Evolutionary conservation across 2,113 vertebrate species (phyloP), one percentile per base, ranked within the genome.

Genomic region (Caloenas nicobarica): DNA sequence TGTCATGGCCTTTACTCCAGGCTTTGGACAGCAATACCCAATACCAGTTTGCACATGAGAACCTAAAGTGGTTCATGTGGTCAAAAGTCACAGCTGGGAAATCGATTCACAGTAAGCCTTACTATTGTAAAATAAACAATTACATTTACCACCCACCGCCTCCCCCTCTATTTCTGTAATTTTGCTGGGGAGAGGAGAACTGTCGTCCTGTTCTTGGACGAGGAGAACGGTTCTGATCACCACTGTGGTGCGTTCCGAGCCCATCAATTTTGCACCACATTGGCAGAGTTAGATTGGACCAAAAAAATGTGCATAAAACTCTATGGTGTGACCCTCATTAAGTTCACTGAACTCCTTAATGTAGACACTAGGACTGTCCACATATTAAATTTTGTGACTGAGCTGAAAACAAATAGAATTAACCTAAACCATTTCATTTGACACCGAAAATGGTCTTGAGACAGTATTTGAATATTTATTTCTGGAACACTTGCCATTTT

Each of bases 211-310:
- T 50, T 77, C 13, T 0, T 6, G 13, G 68, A 81, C 18, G 16
- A 34, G 10, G 38, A 86, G 64, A 40, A 5, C 2, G 2, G 58
- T 74, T 74, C 51, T 74, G 13, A 25, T 58, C n/a, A 54, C n/a
- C 0, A 0, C 24, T 19, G 11, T 12, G 29, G 14, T 54, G 31
- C 40, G 7, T 12, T 62, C 21, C 0, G 2, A 62, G 33, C 1
- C 0, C 28, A 22, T 70, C 33, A 19, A 4, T 29, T 72, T 61
- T 50, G 54, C n/a, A 24, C 29, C 10, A 6, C 3, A 2, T n/a
- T 33, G 44, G 4, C 62, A 31, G 51, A 56, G 53, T n/a, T 56
- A 23, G 23, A n/a, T 68, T 74, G 66, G 26, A 33, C 23, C 25
- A 57, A 51, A 22, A 34, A 84, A 64, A 5, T 33, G 25, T 36